Conservation (phyloP, 2,113 vertebrate genomes). For the Anoura caudifer region DNA sequence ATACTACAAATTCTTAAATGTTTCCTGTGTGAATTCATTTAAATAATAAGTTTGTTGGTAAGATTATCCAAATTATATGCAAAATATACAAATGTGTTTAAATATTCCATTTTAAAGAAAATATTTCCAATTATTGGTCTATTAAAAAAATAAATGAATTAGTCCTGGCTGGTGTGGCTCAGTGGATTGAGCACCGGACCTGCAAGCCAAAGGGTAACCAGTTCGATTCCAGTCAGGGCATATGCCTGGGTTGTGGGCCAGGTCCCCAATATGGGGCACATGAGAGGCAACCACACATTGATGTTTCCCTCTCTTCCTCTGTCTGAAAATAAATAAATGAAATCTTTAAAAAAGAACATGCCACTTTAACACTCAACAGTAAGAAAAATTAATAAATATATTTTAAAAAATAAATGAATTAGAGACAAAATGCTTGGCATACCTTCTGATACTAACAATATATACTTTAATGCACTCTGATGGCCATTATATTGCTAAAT, state of each 20-base stretch:
- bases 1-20: background rate
- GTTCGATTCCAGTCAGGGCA: no score
- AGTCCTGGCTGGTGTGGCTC: no score
- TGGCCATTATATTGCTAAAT: constrained; percentile 13
- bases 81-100: background rate
- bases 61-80: background rate
- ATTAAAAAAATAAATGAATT: background rate
- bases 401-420: background rate
- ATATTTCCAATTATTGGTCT: background rate
- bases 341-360: no score
- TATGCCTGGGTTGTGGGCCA: no score
- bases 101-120: background rate
- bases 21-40: background rate
- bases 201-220: no score
- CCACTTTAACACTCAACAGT: no score
- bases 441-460: background rate
- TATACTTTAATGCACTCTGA: constrained; percentile 17
- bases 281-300: no score
- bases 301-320: no score
- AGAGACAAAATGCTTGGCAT: background rate
- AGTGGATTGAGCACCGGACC: no score
- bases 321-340: no score
- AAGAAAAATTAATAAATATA: no score
- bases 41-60: background rate
- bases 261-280: no score